Conservation (phyloP, 2,888 invertebrate genomes). For the Agrotis clavis region DNA sequence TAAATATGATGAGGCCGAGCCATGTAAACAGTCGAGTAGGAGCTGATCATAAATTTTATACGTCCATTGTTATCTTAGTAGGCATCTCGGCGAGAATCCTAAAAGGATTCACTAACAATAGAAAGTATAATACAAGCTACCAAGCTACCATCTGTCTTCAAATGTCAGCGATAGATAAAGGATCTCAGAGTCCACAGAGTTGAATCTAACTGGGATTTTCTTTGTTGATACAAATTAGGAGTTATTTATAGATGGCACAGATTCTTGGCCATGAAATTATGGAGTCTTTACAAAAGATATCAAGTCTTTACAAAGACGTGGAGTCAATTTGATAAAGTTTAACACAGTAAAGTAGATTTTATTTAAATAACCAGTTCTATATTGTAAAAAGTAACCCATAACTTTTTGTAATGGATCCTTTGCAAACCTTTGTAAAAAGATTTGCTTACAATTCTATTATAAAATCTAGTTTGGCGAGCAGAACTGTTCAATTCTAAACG, state of each 20-base stretch:
- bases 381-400: conserved; percentile 3
- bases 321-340: conserved; percentile 4
- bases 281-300: not conserved
- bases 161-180: conserved; percentile 67
- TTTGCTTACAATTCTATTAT: conserved; percentile 14
- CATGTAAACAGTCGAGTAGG: conserved; percentile 34
- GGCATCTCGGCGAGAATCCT: conserved; percentile 63
- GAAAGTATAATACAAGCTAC: conserved; percentile 61
- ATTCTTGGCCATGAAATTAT: conserved; percentile 35
- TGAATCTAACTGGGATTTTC: conserved; percentile 60
- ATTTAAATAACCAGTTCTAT: not conserved
- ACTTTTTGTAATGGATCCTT: not conserved
- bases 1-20: conserved; percentile 39
- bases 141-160: conserved; percentile 68
- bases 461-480: conserved; percentile 11
- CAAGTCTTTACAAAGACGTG: not conserved
- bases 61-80: conserved; percentile 59
- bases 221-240: conserved; percentile 56
- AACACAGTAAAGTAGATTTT: not conserved
- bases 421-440: not conserved
- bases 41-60: conserved; percentile 61
- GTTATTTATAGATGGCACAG: conserved; percentile 46
- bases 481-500: not conserved
- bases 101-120: conserved; percentile 72
- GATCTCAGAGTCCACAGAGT: conserved; percentile 52